Evolutionary conservation across 1,140 invertebrate genomes (phyloP).

Genomic region (Solen grandis): DNA sequence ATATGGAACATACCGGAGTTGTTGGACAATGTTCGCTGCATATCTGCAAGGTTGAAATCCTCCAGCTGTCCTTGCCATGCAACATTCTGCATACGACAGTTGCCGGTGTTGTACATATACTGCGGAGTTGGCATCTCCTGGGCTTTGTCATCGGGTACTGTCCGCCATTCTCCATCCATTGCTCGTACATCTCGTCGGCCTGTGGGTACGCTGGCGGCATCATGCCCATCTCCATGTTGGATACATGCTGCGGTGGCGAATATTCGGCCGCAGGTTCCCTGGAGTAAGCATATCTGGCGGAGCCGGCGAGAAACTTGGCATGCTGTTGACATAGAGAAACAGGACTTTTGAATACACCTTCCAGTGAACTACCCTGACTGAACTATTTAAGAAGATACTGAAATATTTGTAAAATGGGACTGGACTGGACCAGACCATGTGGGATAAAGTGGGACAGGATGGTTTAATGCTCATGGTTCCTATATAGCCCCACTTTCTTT

Average conservation of each 20-base stretch:
- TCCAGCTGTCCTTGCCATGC: slow-evolving; percentile 45
- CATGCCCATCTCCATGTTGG: slow-evolving; percentile 63
- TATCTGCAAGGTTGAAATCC: slow-evolving; percentile 43
- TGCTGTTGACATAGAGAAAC: slow-evolving; percentile 59
- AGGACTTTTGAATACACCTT: too few relatives aligned
- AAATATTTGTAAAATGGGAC: too few relatives aligned
- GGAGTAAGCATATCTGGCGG: slow-evolving; percentile 67
- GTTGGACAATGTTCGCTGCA: slow-evolving; percentile 43
- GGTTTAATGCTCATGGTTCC: too few relatives aligned
- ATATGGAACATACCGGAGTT: slow-evolving; percentile 26
- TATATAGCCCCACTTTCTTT: too few relatives aligned
- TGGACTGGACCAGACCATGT: too few relatives aligned
- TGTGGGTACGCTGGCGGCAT: slow-evolving; percentile 51
- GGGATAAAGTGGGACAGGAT: too few relatives aligned
- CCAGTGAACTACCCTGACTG: too few relatives aligned
- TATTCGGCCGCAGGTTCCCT: slow-evolving; percentile 54
- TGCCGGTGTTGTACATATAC: slow-evolving; percentile 27
- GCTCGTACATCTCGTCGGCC: slow-evolving; percentile 53
- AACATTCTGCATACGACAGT: slow-evolving; percentile 57
- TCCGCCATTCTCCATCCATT: slow-evolving; percentile 48
- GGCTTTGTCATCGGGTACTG: neutral
- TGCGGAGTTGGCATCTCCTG: slow-evolving; percentile 6
- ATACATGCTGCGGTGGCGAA: slow-evolving; percentile 63
- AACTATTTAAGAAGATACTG: too few relatives aligned
- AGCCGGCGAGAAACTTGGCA: slow-evolving; percentile 66